Evolutionary conservation across 2,113 vertebrate genomes (phyloP), one percentile per base, ranked within the genome.

Genomic region (Glaucidium brasilianum): DNA sequence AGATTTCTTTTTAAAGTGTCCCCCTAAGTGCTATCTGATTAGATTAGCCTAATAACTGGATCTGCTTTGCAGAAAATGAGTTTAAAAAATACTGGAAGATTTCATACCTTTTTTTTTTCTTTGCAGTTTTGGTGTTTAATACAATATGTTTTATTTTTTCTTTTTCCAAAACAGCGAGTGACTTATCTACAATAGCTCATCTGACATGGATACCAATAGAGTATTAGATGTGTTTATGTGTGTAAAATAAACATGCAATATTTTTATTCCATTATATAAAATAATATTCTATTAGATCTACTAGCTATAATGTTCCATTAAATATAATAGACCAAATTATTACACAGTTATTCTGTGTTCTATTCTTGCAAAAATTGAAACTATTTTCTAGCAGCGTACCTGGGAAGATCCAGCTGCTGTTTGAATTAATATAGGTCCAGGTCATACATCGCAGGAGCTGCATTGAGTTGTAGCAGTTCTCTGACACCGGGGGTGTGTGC

Each of bases 341-440:
- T 68, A 22, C 50, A 27, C 66, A 11, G 41, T 39, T 35, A 12
- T 47, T 50, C 18, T 13, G 32, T 2, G 43, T 9, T 90, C 66
- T 47, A 39, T 64, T 67, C 62, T 8, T 78, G 35, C 72, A 47
- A 53, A 60, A 73, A 34, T 19, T 5, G 52, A 43, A 71, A 68
- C 32, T 21, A 0, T 93, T 85, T 90, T 60, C 34, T 32, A 82
- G 85, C 58, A 27, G 35, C 0, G 37, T 49, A 3, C 19, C 78
- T 71, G 67, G 12, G 69, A 63, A 15, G 45, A 32, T 47, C 3
- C 37, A 41, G 37, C 69, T 78, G 87, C 56, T 45, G 43, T 5
- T 32, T 56, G 64, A 11, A 8, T 64, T 25, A 4, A 3, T 5
- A 3, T 1, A 0, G 67, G 17, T 3, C 13, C 45, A 2, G 15